Conservation (phyloP, 1,140 invertebrate genomes). For the Muscidifurax raptorellus region DNA sequence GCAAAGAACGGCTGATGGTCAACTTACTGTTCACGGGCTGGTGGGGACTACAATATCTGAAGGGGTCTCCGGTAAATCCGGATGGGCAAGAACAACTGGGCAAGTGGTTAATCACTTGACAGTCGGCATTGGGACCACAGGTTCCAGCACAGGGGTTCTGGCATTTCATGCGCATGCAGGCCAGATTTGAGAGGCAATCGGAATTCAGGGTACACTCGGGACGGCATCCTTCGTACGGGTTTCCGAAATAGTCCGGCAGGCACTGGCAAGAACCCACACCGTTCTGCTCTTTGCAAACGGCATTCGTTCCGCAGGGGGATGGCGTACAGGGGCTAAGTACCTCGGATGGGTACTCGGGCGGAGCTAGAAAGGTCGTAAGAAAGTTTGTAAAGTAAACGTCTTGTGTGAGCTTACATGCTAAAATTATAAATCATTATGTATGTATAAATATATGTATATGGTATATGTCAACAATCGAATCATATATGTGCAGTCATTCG, state of each 20-base stretch:
- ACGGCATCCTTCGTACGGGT: slow-evolving; percentile 72
- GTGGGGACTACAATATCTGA: slow-evolving; percentile 58
- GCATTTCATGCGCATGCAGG: slow-evolving; percentile 76
- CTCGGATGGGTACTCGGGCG: slow-evolving; percentile 53
- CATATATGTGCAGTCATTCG: too few relatives aligned
- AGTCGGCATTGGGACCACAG: slow-evolving; percentile 77
- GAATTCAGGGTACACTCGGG: slow-evolving; percentile 74
- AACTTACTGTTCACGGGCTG: slow-evolving; percentile 62
- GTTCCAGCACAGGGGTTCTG: slow-evolving; percentile 75
- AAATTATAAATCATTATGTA: background rate
- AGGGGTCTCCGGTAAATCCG: slow-evolving; percentile 77
- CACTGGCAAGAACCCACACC: slow-evolving; percentile 77
- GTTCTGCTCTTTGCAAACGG: slow-evolving; percentile 85
- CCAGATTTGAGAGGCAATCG: slow-evolving; percentile 73
- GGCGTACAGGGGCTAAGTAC: slow-evolving; percentile 80
- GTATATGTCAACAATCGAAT: background rate
- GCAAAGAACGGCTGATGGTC: background rate
- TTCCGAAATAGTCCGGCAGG: slow-evolving; percentile 71
- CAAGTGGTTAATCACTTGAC: slow-evolving; percentile 77
- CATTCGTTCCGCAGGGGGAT: slow-evolving; percentile 87
- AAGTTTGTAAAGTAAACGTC: slow-evolving; percentile 10
- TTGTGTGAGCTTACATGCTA: background rate
- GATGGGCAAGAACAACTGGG: slow-evolving; percentile 75
- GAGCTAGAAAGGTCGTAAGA: slow-evolving; percentile 32
- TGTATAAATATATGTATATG: background rate